Evolutionary conservation across 2,113 vertebrate genomes (phyloP), one percentile per base, ranked within the genome.

Genomic region (Aspidoscelis tigris): DNA sequence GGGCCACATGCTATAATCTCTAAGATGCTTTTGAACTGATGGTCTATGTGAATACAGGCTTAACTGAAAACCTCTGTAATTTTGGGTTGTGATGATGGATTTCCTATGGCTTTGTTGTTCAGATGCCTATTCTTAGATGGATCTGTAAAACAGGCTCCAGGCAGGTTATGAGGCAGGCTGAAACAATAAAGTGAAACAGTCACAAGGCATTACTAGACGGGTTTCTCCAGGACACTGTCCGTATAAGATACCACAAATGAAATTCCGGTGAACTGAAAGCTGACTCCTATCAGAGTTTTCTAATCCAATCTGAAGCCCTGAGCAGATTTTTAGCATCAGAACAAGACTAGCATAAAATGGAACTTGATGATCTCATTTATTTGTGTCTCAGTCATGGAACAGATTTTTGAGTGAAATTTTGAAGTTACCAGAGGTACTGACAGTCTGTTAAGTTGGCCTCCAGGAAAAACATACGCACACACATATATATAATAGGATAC

Each of bases 311-410:
- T 89, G 86, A 90, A 44, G 64, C 24, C 81, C 61, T 81, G 64
- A 70, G n/a, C 68, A 80, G 58, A 76, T 84, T n/a, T 5, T n/a
- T 85, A 68, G 20, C 1, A 84, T 6, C 50, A 12, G 84, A 3
- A 44, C 0, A 50, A 87, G 44, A 87, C 20, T 85, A 83, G 89
- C 91, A 81, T 84, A 87, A 76, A 84, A 47, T 77, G 7, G 70
- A 71, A 41, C 26, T 55, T 87, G 43, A 85, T 78, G 84, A 55
- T 43, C 1, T 12, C 26, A 70, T 74, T 86, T 26, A 83, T 76
- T 92, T 93, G 33, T 78, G 24, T 77, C 90, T 85, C 24, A 33
- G 69, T 33, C 83, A 83, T 47, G 55, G 75, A 86, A 75, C 55
- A 22, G 0, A 33, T 77, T 91, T 69, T 89, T 65, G 43, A 65